Evolutionary conservation across 2,797 vertebrate species (phyloP).

Genomic region (Capromys pilorides): DNA sequence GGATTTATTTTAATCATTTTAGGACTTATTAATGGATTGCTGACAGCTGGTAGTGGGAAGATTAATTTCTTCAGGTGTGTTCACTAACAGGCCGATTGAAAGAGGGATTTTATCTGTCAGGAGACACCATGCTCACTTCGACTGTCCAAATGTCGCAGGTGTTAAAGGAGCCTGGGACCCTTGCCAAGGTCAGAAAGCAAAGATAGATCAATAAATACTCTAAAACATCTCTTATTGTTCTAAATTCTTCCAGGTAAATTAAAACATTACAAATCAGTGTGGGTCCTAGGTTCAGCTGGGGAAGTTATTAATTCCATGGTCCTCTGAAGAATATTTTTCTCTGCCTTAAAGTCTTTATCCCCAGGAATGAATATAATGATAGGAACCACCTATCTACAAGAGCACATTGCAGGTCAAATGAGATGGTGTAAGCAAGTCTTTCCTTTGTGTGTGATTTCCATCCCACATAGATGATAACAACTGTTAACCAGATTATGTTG

Average conservation of each 20-base stretch:
- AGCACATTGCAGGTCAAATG: not conserved
- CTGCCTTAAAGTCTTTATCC: not conserved
- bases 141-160: not conserved
- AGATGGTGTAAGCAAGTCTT: not conserved
- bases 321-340: conserved; percentile 30
- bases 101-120: conserved; percentile 33
- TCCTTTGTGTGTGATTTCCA: not conserved
- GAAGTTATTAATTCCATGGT: not conserved
- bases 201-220: conserved; percentile 38
- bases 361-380: not conserved
- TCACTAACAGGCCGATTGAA: conserved; percentile 20
- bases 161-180: not conserved
- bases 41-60: not conserved
- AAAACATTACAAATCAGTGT: conserved; percentile 4
- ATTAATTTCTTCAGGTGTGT: conserved; percentile 42
- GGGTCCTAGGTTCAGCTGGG: not conserved
- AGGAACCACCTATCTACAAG: not conserved
- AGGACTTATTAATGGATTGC: conserved; percentile 41
- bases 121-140: not conserved
- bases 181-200: conserved; percentile 35
- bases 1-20: conserved; percentile 66
- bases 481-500: not conserved
- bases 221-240: conserved; percentile 35
- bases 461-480: not conserved
- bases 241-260: conserved; percentile 19